Base-by-base conservation (phyloP, 2,113 vertebrate genomes). In the Formicarius rufipectus region DNA sequence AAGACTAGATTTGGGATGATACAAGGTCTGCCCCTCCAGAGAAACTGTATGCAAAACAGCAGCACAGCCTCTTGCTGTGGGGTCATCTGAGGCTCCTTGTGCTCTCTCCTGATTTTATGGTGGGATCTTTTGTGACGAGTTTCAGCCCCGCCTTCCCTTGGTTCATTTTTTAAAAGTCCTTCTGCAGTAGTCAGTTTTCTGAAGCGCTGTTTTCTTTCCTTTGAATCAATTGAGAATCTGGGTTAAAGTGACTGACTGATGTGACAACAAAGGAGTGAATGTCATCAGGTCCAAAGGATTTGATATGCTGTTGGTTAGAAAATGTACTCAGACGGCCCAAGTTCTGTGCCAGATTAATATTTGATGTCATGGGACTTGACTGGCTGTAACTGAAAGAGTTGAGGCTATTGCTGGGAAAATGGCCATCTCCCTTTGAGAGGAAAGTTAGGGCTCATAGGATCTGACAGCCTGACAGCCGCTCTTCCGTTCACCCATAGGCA, bases 321-420 rank as follows among this genome's bases (percentile, higher is more conserved):
- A 94, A 96, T 49, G 85, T 85, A 77, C 88, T 91, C 0, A 10
- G 87, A 89, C 76, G 83, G 87, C 62, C 86, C 91, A 89, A 25
- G 63, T 93, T 97, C 74, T 74, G 71, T 95, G 89, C 91, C 84
- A 80, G 89, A 95, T 93, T 91, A 85, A 91, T 93, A 86, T 73
- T 80, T 94, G 93, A 94, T 96, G 91, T 96, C 95, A 94, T 93
- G 80, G 78, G 82, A 96, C 79, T 91, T 95, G 95, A 96, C 93
- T 94, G 84, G 82, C 93, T 95, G 84, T 88, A 90, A 91, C 56
- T 3, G 10, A 95, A 94, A 79, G 85, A 88, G 90, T 68, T 91
- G 64, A 55, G 50, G 49, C 93, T 45, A 27, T 45, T 85, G 58
- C 66, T 91, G 92, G 90, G 78, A 96, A 95, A 95, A 59, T 50